Base-by-base conservation (phyloP, 2,113 vertebrate species). In the Fregetta grallaria region DNA sequence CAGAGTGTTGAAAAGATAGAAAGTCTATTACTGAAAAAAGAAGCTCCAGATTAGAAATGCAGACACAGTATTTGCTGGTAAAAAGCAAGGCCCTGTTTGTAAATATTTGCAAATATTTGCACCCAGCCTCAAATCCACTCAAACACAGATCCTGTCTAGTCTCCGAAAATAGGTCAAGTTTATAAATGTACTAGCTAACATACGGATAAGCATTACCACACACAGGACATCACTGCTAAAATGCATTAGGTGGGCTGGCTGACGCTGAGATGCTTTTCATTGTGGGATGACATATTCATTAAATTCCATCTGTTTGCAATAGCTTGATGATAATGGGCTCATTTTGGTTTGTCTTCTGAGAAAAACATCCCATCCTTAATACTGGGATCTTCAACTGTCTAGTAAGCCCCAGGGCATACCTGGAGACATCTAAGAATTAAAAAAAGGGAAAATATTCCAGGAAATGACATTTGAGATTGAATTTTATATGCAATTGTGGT, bases 81-180 rank as follows among this genome's bases (percentile, higher is more conserved):
- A 67, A 86, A 91, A 70, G 19, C 42, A 96, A 86, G 62, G 7
- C 3, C 5, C 2, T 71, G 13, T 70, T 88, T 68, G 18, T 45
- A 94, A 92, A 79, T 72, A 78, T 72, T 61, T 53, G 16, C 40
- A 88, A 95, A 90, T 94, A 80, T 80, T 90, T 94, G 40, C 22
- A 92, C 44, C 52, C 59, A 84, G 25, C 25, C 30, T 19, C 32
- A 86, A 72, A 89, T 68, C 72, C 10, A 72, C 16, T 78, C 29
- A 44, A 92, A 84, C 30, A 44, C 13, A 63, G 52, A 59, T 52
- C 40, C 34, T 65, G 30, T 10, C 34, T 74, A 45, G 50, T 45
- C 36, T 77, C 13, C 78, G 65, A 78, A 96, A 92, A 88, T 6
- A 89, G 47, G 65, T 78, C 61, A 84, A 68, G 44, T 81, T 95